Evolutionary conservation across 1,140 invertebrate genomes (phyloP).

Genomic region (Phenacoccus solenopsis): DNA sequence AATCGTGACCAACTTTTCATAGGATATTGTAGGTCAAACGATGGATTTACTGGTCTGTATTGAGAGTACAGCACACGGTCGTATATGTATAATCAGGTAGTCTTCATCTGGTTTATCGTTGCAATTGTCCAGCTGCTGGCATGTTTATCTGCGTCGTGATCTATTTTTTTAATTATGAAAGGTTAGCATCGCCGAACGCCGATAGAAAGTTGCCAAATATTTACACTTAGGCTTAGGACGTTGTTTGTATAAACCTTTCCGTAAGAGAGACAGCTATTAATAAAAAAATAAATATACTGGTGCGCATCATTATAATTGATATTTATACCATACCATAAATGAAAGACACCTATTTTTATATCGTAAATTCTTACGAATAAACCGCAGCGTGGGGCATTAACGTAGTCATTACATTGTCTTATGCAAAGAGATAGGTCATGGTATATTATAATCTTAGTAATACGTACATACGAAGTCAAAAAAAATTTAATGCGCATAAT

Average conservation of each 20-base stretch:
- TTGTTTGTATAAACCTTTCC: no score
- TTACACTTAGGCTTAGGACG: no score
- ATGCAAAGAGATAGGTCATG: background rate
- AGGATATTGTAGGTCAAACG: background rate
- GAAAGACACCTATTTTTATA: no score
- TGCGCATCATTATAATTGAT: no score
- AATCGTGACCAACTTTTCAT: background rate
- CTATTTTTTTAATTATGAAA: background rate
- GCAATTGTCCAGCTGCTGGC: background rate
- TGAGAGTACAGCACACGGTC: background rate
- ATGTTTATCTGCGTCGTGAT: background rate
- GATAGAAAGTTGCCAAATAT: background rate
- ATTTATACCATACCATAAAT: no score
- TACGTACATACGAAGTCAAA: background rate
- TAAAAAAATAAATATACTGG: no score
- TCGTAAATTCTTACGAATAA: no score
- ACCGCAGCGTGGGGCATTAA: no score
- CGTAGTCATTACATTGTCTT: background rate
- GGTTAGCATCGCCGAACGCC: background rate
- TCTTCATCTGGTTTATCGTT: background rate
- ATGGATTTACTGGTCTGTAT: background rate
- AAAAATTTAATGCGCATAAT: background rate
- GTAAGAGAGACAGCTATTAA: no score
- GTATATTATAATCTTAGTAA: background rate
- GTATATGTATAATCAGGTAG: background rate